phyloP scores from a whole-genome alignment of 2,797 vertebrate genomes.

The Decapterus maruadsi region DNA sequence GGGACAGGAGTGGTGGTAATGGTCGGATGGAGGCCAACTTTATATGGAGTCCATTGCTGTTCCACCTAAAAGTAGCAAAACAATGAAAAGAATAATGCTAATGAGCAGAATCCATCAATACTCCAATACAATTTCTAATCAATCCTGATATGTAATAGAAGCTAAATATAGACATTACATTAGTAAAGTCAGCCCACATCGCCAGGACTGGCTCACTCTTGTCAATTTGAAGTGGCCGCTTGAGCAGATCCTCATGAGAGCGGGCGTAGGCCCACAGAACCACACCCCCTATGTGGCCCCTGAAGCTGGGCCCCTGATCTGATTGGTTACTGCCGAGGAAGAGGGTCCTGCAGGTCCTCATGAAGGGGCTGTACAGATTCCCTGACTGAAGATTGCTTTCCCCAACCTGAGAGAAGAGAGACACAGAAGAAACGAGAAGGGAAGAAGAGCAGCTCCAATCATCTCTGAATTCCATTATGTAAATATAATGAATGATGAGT shows the following conservation, averaged over 20 bases:
- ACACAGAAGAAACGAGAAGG: slow-evolving; percentile 9
- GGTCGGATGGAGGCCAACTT: slow-evolving; percentile 84
- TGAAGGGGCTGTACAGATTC: slow-evolving; percentile 91
- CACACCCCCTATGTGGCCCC: slow-evolving; percentile 90
- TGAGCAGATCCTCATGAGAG: slow-evolving; percentile 85
- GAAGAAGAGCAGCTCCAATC: not conserved
- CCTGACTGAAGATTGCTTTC: slow-evolving; percentile 88
- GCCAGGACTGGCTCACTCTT: slow-evolving; percentile 63
- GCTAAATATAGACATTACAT: slow-evolving; percentile 61
- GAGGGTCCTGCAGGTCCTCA: slow-evolving; percentile 92
- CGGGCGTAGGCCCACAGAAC: slow-evolving; percentile 86
- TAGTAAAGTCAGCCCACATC: slow-evolving; percentile 85
- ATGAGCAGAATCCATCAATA: not conserved
- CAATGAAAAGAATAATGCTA: not conserved
- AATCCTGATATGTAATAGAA: not conserved
- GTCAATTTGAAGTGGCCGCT: slow-evolving; percentile 61
- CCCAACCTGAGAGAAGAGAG: slow-evolving; percentile 80
- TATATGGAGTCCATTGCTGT: slow-evolving; percentile 87
- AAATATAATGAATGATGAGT: not conserved
- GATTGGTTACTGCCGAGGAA: slow-evolving; percentile 92
- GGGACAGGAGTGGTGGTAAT: slow-evolving; percentile 82
- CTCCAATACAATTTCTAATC: not conserved
- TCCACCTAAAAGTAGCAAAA: slow-evolving; percentile 69
- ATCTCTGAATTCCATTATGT: not conserved
- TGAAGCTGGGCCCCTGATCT: slow-evolving; percentile 85